phyloP scores from a whole-genome alignment of 1,140 invertebrate species.

The Panonychus citri region DNA sequence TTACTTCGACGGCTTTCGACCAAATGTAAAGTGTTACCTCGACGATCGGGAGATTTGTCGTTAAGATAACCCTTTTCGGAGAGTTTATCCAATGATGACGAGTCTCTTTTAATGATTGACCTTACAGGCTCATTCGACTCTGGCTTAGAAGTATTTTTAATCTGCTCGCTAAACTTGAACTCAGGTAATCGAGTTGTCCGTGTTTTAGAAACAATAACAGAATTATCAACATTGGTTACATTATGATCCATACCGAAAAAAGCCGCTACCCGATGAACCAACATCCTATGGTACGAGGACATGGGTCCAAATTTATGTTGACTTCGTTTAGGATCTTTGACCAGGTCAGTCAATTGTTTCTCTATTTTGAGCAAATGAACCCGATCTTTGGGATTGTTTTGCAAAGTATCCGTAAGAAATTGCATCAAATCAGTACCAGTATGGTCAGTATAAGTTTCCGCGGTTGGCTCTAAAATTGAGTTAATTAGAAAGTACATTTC shows the following conservation, averaged over 20 bases:
- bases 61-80: slow-evolving; percentile 12
- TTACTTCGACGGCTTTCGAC: slow-evolving; percentile 48
- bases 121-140: slow-evolving; percentile 33
- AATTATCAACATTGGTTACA: slow-evolving; percentile 57
- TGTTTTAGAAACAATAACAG: slow-evolving; percentile 57
- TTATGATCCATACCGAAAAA: slow-evolving; percentile 85
- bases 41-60: slow-evolving; percentile 27
- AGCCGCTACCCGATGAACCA: slow-evolving; percentile 73
- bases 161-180: slow-evolving; percentile 22
- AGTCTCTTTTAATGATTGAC: slow-evolving; percentile 59
- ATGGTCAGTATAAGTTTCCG: no score
- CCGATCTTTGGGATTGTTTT: slow-evolving; percentile 66
- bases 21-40: slow-evolving; percentile 22
- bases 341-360: slow-evolving; percentile 54
- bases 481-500: no score
- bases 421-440: slow-evolving; percentile 48
- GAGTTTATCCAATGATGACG: slow-evolving; percentile 47
- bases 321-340: slow-evolving; percentile 54
- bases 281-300: slow-evolving; percentile 81
- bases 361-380: slow-evolving; percentile 61
- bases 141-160: slow-evolving; percentile 17
- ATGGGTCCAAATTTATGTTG: slow-evolving; percentile 63
- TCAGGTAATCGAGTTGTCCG: slow-evolving; percentile 37
- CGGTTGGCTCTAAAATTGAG: no score
- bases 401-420: slow-evolving; percentile 70